Base-by-base conservation (phyloP, 2,888 invertebrate genomes). In the Phyllotreta striolata region DNA sequence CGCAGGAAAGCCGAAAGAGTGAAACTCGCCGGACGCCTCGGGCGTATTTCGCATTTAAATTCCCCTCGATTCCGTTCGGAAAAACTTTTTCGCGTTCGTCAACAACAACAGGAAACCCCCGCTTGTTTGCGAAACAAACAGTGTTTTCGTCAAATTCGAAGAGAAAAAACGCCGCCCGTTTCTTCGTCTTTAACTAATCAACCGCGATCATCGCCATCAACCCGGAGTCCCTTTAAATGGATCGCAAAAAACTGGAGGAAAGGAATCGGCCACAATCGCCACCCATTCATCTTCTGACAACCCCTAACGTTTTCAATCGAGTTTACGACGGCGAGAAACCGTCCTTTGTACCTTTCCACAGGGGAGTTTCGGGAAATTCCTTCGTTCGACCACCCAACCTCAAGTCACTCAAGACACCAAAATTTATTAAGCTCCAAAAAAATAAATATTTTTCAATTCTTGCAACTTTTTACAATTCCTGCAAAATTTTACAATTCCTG, bases 201-300 rank as follows among this genome's bases (percentile, higher is more conserved):
- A 52, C 52, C 52, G 13, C 39, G 38, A 52, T 52, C 52, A 52
- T 52, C 52, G 38, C 9, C 52, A 24, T 52, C 52, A 34, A 34
- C n/a, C 52, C 24, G 13, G 13, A 52, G 13, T 9, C 24, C 10
- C 39, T 38, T 39, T 52, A 52, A 51, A 52, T 38, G 52, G 39
- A 52, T 38, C 52, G 38, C 39, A 52, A 52, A 52, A 39, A 37
- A 8, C 9, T 5, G 14, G 34, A 34, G 39, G 39, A 6, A 14
- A 52, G 10, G 9, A 39, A 52, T 38, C 4, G 38, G 38, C 38
- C 52, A 34, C 52, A 52, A 52, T 52, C 39, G 52, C 39, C 52
- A 38, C 38, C 52, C 13, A 52, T 52, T 52, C 52, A 52, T 52
- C 52, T 52, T 38, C 52, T 12, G 38, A 52, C 52, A 38, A 52